Evolutionary conservation across 2,888 invertebrate species (phyloP).

Genomic region (Isoperla grammatica): DNA sequence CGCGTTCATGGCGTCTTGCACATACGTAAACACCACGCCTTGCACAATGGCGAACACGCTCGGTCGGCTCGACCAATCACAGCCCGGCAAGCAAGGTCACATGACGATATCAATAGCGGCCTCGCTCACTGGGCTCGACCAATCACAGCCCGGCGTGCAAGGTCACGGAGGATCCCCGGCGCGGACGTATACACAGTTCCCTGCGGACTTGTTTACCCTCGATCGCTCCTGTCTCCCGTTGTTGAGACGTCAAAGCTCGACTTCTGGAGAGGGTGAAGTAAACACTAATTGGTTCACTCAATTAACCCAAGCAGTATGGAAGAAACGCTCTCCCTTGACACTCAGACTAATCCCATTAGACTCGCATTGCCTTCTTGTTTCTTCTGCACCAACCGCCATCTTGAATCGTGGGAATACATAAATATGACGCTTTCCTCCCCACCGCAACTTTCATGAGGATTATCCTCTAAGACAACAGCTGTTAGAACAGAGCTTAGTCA

Average conservation of each 20-base stretch:
- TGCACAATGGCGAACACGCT: too few species aligned
- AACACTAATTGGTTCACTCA: slow-evolving; percentile 18
- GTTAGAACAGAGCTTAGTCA: background rate
- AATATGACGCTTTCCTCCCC: background rate
- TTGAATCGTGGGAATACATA: background rate
- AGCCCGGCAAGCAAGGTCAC: too few species aligned
- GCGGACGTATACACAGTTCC: too few species aligned
- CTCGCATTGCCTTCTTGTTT: background rate
- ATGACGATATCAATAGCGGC: too few species aligned
- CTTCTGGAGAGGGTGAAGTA: slow-evolving; percentile 4
- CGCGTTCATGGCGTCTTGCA: too few species aligned
- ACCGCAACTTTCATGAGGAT: slow-evolving; percentile 1
- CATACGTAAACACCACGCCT: too few species aligned
- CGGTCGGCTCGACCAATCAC: too few species aligned
- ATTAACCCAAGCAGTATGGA: slow-evolving; percentile 5
- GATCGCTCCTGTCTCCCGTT: background rate
- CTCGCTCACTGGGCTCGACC: too few species aligned
- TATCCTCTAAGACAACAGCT: slow-evolving; percentile 8
- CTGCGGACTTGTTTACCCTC: too few species aligned
- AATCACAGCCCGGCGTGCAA: too few species aligned
- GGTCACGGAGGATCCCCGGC: too few species aligned
- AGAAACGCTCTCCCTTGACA: slow-evolving; percentile 10
- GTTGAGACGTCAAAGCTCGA: background rate
- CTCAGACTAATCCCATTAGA: slow-evolving; percentile 15
- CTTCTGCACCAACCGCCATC: background rate